Base-by-base conservation (phyloP, 2,888 invertebrate species). In the Gonocerus acuteangulatus region DNA sequence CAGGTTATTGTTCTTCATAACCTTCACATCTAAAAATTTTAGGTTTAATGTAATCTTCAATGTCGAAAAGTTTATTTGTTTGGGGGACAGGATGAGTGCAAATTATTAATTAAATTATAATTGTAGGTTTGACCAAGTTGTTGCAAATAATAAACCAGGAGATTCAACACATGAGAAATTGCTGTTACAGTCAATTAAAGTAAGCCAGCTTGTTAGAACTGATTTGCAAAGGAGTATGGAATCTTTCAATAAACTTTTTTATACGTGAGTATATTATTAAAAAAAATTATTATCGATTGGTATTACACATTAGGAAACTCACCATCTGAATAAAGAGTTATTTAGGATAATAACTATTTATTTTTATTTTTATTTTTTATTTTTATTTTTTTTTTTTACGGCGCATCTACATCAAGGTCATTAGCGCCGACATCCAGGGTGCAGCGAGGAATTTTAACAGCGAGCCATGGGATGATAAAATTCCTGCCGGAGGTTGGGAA, bases 191-290 rank as follows among this genome's bases (percentile, higher is more conserved):
- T 77, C 92, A 65, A 87, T 91, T 34, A 86, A 89, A 75, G 81
- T 93, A 15, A 86, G 89, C 67, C 91, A 92, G 72, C 74, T 89
- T 62, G 81, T 91, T 27, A 79, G 88, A 45, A 84, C 86, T 0
- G 91, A 91, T 76, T 74, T 91, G 51, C 87, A 89, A 71, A 81
- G 84, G 68, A 87, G 88, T 3, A 81, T 87, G 65, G 90, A 91
- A 71, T 83, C 83, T 72, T 87, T 88, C 69, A 88, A 91, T 71
- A 86, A 85, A 73, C 75, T 86, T 48, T 95, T 94, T 74, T 83
- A 88, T 72, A 87, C 88, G 90, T 89, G 76, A 81, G 85, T 81
- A 63, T n/a, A 52, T 18, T 9, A n/a, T 18, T 34, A 7, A 16
- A n/a, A 19, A 16, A 9, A 9, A 9, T 27, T 6, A 48, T 1